phyloP scores from a whole-genome alignment of 2,797 vertebrate species.

The Sorex maritimensis region DNA sequence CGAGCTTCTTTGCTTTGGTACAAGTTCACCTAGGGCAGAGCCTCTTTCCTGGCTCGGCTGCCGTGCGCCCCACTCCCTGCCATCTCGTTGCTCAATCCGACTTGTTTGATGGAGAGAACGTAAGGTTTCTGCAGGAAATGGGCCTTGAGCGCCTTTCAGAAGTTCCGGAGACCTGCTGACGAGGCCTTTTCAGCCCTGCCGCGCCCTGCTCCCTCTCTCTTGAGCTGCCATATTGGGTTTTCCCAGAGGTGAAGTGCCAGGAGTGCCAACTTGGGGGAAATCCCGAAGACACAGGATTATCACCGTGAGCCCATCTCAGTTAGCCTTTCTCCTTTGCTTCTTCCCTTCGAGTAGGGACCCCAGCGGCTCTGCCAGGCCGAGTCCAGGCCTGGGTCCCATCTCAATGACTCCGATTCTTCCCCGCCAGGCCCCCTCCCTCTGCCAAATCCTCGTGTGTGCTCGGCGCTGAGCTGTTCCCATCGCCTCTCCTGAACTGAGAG shows the following conservation, averaged over 20 bases:
- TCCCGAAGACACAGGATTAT: conserved; percentile 33
- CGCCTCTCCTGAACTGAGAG: conserved; percentile 64
- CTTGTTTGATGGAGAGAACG: not conserved
- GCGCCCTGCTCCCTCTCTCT: conserved; percentile 2
- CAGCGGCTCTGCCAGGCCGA: conserved; percentile 15
- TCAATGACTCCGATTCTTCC: conserved; percentile 58
- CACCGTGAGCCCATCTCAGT: not conserved
- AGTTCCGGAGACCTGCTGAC: conserved; percentile 56
- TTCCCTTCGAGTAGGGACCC: conserved; percentile 6
- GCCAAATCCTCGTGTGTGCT: conserved; percentile 54
- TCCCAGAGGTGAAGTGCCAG: conserved; percentile 11
- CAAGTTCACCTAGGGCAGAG: conserved; percentile 34
- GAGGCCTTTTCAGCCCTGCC: not conserved
- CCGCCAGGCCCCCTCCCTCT: not conserved
- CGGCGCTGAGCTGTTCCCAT: conserved; percentile 80
- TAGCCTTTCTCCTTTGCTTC: not conserved
- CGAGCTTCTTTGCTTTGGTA: not conserved
- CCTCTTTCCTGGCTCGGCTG: not conserved
- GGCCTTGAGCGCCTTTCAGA: conserved; percentile 35
- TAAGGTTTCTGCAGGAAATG: not conserved
- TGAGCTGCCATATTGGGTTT: conserved; percentile 66
- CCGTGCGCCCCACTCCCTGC: fast-evolving
- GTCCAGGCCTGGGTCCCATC: conserved; percentile 43
- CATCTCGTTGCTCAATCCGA: not conserved
- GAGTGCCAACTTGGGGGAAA: conserved; percentile 58